A percentile compares a stretch with the other conserved stretches of the same genome.
These are phyloP conservation scores for Syrphus vitripennis DNA, from an alignment of 2,888 invertebrate species.

Conservation along the genomic window DNA sequence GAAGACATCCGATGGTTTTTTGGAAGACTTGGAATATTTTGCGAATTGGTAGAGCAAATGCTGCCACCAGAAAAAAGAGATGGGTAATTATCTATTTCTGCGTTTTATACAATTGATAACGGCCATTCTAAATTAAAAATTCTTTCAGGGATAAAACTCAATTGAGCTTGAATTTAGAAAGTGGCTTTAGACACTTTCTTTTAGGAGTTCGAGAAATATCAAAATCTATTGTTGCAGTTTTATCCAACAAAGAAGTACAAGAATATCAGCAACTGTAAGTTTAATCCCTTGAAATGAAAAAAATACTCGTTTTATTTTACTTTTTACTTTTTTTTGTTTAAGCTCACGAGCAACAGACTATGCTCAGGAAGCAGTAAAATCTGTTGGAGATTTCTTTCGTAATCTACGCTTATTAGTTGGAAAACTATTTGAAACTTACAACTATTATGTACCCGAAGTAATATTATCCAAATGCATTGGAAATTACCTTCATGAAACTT, in stretches of 20 bases:
- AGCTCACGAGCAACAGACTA: conserved; percentile 71
- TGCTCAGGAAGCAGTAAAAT: conserved; percentile 66
- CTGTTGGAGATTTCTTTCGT: conserved; percentile 71
- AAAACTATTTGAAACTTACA: conserved; percentile 71
- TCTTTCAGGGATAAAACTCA: conserved; percentile 53
- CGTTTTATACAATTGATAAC: background rate
- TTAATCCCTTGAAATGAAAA: background rate
- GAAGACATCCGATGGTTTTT: conserved; percentile 73
- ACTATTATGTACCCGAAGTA: conserved; percentile 73
- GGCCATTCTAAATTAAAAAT: background rate
- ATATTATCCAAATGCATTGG: conserved; percentile 73
- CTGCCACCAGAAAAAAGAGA: conserved; percentile 64
- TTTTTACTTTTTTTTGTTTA: too few relatives aligned
- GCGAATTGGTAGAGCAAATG: conserved; percentile 69
- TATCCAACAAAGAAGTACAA: conserved; percentile 72
- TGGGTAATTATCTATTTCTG: conserved; percentile 32
- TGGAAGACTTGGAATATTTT: conserved; percentile 68
- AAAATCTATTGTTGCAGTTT: conserved; percentile 71
- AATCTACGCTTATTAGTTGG: conserved; percentile 64
- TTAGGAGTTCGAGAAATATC: conserved; percentile 73
- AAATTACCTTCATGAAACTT: conserved; percentile 62
- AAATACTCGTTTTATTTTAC: background rate
- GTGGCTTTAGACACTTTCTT: conserved; percentile 72
- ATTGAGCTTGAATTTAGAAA: conserved; percentile 56
- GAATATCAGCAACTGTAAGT: conserved; percentile 73